These are phyloP conservation scores for Sphinx pinastri DNA, from an alignment of 2,888 invertebrate species.

Conservation along the genomic window DNA sequence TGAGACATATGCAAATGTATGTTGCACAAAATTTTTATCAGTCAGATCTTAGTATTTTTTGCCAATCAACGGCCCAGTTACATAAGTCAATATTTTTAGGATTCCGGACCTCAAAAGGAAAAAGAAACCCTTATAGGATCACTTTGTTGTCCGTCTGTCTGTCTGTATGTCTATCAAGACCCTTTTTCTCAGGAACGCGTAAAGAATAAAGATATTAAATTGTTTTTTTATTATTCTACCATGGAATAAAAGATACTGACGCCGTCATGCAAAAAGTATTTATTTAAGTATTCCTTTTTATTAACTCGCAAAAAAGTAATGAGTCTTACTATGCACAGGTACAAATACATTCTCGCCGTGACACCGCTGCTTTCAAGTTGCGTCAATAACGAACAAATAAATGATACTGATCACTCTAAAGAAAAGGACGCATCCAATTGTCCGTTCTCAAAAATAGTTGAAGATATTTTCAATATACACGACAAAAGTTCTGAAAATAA, in stretches of 20 bases:
- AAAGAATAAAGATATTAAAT: no score
- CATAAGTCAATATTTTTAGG: no score
- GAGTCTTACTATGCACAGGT: conserved; percentile 51
- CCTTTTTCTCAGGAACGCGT: no score
- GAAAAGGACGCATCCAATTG: conserved; percentile 61
- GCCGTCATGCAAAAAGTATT: neutral
- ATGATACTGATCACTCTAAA: conserved; percentile 37
- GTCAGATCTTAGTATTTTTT: no score
- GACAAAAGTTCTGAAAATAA: conserved; percentile 55
- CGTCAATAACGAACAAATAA: conserved; percentile 43
- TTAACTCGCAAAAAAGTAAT: conserved; percentile 11
- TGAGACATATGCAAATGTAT: no score
- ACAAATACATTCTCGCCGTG: conserved; percentile 56
- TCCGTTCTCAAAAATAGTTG: conserved; percentile 72
- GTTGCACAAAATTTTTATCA: no score
- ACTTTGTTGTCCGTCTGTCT: no score
- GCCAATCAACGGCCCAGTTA: no score
- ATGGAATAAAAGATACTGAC: neutral
- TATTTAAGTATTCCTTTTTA: neutral
- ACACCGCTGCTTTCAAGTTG: conserved; percentile 42
- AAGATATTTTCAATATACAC: conserved; percentile 73
- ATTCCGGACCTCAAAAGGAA: no score
- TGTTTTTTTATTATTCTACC: no score
- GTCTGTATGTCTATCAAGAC: no score
- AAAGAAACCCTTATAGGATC: no score